Conservation (phyloP, 2,888 invertebrate species). For the Drosophila kambysellisi region DNA sequence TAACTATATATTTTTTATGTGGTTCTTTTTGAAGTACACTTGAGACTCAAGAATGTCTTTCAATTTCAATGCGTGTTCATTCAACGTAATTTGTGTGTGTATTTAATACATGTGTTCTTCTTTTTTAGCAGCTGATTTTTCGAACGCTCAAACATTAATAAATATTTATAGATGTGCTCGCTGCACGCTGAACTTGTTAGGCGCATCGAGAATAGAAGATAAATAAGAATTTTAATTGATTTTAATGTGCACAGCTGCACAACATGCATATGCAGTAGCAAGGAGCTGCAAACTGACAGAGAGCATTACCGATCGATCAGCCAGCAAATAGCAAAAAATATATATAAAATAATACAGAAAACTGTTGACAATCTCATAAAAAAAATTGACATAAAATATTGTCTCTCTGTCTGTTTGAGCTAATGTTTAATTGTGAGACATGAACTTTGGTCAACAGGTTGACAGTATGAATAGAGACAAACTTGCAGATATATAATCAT, state of each 20-base stretch:
- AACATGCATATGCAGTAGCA: conserved; percentile 41
- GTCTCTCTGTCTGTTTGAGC: conserved; percentile 51
- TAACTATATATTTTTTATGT: conserved; percentile 7
- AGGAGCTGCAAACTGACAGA: background rate
- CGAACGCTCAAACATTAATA: conserved; percentile 58
- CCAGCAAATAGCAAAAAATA: conserved; percentile 5
- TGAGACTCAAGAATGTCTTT: conserved; percentile 53
- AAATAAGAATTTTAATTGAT: conserved; percentile 78
- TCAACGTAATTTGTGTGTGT: conserved; percentile 19
- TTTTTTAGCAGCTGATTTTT: conserved; percentile 35
- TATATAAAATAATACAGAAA: conserved; percentile 34
- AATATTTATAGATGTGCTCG: conserved; percentile 75
- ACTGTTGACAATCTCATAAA: conserved; percentile 69
- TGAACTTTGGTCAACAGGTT: conserved; percentile 41
- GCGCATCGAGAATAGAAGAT: conserved; percentile 64
- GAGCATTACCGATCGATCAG: conserved; percentile 9
- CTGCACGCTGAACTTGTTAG: conserved; percentile 69
- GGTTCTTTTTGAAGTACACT: conserved; percentile 57
- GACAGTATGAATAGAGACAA: conserved; percentile 19
- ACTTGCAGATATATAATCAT: background rate
- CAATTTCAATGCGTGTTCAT: conserved; percentile 60
- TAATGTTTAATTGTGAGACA: conserved; percentile 50
- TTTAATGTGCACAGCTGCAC: conserved; percentile 79
- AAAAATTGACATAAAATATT: conserved; percentile 72
- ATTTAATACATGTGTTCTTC: conserved; percentile 13